Evolutionary conservation across 2,113 vertebrate genomes (phyloP).

Genomic region (Peucedramus taeniatus): DNA sequence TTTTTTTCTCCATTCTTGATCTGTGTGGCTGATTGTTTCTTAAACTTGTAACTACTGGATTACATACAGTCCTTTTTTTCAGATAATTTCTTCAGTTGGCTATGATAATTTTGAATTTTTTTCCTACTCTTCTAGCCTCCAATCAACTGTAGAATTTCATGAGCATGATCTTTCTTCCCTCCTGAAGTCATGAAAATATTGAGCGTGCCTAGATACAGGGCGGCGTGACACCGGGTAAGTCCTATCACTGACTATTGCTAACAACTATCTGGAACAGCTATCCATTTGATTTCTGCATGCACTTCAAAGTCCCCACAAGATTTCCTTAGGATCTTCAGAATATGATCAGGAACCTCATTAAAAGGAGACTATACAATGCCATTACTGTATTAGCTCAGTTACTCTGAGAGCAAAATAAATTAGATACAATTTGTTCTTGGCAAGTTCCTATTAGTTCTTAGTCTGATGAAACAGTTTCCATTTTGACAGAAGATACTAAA

Average conservation of each 20-base stretch:
- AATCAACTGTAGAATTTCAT: background rate
- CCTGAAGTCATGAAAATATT: background rate
- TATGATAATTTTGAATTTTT: background rate
- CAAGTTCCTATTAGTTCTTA: background rate
- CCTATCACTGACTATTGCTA: background rate
- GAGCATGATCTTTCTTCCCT: background rate
- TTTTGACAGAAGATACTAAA: background rate
- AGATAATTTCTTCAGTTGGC: background rate
- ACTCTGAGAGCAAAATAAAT: background rate
- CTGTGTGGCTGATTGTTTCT: background rate
- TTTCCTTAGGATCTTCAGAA: background rate
- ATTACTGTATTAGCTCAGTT: background rate
- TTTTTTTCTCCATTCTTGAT: rapidly evolving
- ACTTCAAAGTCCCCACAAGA: background rate
- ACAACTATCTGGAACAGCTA: background rate
- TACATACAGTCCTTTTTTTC: background rate
- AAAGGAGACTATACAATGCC: background rate
- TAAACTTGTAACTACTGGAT: background rate
- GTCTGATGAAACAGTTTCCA: slow-evolving; percentile 41
- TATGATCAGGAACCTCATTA: background rate
- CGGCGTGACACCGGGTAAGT: rapidly evolving
- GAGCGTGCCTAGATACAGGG: background rate
- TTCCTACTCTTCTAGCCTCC: background rate
- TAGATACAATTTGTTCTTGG: background rate
- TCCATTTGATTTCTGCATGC: background rate